Evolutionary conservation across 2,113 vertebrate genomes (phyloP).

Genomic region (Elachura formosa): DNA sequence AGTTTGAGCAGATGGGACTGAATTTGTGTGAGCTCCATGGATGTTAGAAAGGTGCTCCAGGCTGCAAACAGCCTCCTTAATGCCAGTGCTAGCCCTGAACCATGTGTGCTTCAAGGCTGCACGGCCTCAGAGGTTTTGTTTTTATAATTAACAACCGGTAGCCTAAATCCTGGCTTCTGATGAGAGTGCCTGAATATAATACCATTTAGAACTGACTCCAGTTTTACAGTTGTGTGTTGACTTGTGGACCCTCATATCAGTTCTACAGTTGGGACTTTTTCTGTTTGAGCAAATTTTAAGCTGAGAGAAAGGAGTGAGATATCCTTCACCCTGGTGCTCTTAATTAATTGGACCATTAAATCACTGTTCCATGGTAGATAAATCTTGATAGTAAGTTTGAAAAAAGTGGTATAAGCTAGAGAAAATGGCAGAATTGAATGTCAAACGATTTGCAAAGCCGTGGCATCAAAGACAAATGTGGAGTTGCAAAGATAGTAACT

Average conservation of each 20-base stretch:
- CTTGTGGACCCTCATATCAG: not conserved
- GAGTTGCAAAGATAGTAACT: not conserved
- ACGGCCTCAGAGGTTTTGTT: not conserved
- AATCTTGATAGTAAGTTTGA: not conserved
- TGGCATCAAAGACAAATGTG: not conserved
- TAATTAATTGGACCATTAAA: not conserved
- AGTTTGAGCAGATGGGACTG: not conserved
- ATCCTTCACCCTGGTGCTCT: not conserved
- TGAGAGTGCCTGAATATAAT: not conserved
- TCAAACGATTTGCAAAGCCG: not conserved
- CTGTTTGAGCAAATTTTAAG: not conserved
- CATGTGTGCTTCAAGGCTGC: not conserved
- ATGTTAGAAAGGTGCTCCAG: not conserved
- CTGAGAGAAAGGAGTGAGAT: not conserved
- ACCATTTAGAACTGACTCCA: not conserved
- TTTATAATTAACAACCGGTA: not conserved
- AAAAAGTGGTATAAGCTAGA: not conserved
- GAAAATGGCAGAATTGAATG: not conserved
- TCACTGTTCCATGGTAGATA: not conserved
- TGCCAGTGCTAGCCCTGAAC: not conserved
- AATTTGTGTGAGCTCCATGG: not conserved
- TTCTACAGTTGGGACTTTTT: not conserved
- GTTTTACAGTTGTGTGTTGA: not conserved
- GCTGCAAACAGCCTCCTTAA: not conserved
- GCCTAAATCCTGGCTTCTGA: not conserved